phyloP scores from a whole-genome alignment of 2,113 vertebrate species.

The Saccopteryx leptura region DNA sequence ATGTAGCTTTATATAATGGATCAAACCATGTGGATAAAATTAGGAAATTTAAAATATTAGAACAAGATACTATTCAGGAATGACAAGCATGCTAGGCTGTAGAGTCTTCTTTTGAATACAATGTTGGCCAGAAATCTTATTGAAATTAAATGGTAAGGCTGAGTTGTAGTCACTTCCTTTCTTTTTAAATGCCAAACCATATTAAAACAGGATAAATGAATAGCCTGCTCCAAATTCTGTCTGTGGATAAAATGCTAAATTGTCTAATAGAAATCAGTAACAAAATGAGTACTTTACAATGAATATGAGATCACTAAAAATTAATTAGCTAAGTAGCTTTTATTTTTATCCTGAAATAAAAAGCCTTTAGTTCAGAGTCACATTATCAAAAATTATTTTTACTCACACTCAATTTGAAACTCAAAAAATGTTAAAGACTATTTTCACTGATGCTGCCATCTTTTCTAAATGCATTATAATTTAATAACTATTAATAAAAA shows the following conservation, averaged over 20 bases:
- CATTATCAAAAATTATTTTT: slow-evolving; percentile 29
- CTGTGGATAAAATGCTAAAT: not conserved
- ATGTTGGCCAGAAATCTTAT: not conserved
- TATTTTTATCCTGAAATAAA: slow-evolving; percentile 33
- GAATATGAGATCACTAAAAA: not conserved
- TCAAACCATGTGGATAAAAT: slow-evolving; percentile 81
- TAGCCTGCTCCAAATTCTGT: not conserved
- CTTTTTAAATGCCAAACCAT: not conserved
- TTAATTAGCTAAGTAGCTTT: not conserved
- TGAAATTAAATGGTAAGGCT: slow-evolving; percentile 28
- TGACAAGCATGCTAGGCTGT: not conserved
- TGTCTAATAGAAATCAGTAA: not conserved
- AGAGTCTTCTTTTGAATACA: slow-evolving; percentile 14
- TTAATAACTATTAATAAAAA: not conserved
- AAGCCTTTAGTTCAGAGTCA: not conserved
- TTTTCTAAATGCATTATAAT: slow-evolving; percentile 28
- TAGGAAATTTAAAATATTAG: slow-evolving; percentile 67
- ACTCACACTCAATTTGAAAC: not conserved
- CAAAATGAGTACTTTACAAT: not conserved
- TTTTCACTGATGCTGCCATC: not conserved
- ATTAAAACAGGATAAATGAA: not conserved
- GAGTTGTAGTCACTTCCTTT: not conserved
- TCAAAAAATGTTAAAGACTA: not conserved
- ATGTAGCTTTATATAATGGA: slow-evolving; percentile 54
- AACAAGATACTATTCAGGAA: slow-evolving; percentile 55